Evolutionary conservation across 2,113 vertebrate species (phyloP).

Genomic region (Pyrgilauda ruficollis): DNA sequence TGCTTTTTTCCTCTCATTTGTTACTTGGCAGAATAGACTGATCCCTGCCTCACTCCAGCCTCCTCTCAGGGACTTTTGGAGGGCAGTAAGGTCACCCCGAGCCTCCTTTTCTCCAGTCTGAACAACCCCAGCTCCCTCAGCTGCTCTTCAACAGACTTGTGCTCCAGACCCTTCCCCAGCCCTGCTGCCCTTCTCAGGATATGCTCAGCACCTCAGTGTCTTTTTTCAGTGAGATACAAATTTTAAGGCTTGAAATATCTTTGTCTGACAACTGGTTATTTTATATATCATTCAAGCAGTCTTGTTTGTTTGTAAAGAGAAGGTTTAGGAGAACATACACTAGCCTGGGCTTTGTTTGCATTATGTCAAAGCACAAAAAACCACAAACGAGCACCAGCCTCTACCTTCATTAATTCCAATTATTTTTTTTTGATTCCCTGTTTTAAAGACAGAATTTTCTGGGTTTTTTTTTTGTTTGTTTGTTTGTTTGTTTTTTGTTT

Average conservation of each 20-base stretch:
- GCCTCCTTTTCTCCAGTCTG: not conserved
- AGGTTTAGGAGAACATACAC: not conserved
- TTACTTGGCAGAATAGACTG: not conserved
- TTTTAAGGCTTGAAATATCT: not conserved
- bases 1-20: not conserved
- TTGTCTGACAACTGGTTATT: not conserved
- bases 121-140: not conserved
- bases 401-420: not conserved
- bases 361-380: not conserved
- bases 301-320: not conserved
- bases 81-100: rapidly evolving
- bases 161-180: not conserved
- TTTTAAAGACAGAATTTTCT: not conserved
- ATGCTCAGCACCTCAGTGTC: rapidly evolving
- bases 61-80: not conserved
- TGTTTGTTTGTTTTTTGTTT: too few species aligned
- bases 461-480: too few species aligned
- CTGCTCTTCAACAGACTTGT: rapidly evolving
- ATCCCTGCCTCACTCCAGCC: rapidly evolving
- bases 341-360: not conserved
- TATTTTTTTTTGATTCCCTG: not conserved
- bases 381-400: rapidly evolving
- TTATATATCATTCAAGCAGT: not conserved
- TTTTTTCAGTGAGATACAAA: not conserved
- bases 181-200: not conserved